Percentiles rank a stretch among this genome's conserved stretches.
phyloP scores from a whole-genome alignment of 1,140 invertebrate species.

The Aradophagus sp. region DNA sequence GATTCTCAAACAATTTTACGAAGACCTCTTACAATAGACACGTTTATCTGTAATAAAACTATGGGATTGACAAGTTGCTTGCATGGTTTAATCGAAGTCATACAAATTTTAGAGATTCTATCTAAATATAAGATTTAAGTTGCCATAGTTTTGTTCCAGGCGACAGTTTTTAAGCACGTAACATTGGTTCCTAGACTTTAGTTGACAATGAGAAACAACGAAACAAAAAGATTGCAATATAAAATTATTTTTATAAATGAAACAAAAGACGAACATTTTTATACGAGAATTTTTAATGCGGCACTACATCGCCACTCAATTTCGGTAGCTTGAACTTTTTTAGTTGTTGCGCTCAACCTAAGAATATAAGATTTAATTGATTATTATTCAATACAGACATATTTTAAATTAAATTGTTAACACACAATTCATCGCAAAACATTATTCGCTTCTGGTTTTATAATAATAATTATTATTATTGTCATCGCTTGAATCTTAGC shows the following conservation, averaged over 20 bases:
- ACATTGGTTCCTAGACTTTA: conserved; percentile 66
- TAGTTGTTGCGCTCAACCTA: conserved; percentile 36
- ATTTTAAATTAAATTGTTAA: too few species aligned
- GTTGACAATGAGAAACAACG: conserved; percentile 21
- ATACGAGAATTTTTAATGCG: conserved; percentile 52
- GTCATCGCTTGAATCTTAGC: too few species aligned
- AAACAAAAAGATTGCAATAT: conserved; percentile 16
- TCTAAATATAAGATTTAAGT: neutral
- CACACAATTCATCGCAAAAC: too few species aligned
- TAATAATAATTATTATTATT: too few species aligned
- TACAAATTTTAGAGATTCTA: conserved; percentile 25
- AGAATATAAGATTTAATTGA: too few species aligned
- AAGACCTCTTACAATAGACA: conserved; percentile 14
- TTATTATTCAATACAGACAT: conserved; percentile 43
- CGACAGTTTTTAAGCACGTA: conserved; percentile 61
- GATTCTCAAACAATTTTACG: conserved; percentile 16
- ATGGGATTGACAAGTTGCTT: conserved; percentile 3
- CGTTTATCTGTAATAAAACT: conserved; percentile 27
- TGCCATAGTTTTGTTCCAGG: conserved; percentile 20
- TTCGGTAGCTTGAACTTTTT: conserved; percentile 23
- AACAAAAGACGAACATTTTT: conserved; percentile 53
- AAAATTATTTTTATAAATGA: conserved; percentile 61
- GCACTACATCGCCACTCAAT: conserved; percentile 19
- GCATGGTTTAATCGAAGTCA: neutral
- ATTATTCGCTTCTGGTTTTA: too few species aligned